phyloP scores from a whole-genome alignment of 2,888 invertebrate species.

The Rutpela maculata region DNA sequence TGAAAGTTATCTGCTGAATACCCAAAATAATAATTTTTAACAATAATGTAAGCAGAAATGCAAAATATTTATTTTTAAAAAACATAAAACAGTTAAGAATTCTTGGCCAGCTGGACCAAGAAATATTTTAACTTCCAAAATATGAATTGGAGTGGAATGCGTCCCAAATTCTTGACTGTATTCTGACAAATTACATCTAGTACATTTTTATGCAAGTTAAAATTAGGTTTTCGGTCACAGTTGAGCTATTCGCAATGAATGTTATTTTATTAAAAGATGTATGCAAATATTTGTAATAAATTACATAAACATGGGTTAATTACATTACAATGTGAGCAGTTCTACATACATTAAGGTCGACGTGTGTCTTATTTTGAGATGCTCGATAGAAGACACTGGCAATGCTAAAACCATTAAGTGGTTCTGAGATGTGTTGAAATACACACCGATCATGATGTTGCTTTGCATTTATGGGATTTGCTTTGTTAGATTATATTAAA shows the following conservation, averaged over 20 bases:
- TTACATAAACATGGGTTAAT: not conserved
- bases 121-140: no score
- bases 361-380: not conserved
- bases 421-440: not conserved
- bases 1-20: no score
- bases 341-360: not conserved
- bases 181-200: not conserved
- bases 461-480: not conserved
- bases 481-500: not conserved
- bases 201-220: not conserved
- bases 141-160: no score
- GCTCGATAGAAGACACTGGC: not conserved
- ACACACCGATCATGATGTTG: not conserved
- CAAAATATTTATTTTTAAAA: no score
- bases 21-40: no score
- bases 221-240: not conserved
- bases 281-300: conserved; percentile 2
- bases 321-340: not conserved
- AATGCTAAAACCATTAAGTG: not conserved
- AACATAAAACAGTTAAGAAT: no score
- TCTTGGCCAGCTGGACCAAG: no score
- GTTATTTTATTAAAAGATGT: not conserved
- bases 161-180: not conserved
- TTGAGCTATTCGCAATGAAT: not conserved
- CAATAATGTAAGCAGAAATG: no score